Conservation (phyloP, 2,888 invertebrate genomes). For the Automeris io region DNA sequence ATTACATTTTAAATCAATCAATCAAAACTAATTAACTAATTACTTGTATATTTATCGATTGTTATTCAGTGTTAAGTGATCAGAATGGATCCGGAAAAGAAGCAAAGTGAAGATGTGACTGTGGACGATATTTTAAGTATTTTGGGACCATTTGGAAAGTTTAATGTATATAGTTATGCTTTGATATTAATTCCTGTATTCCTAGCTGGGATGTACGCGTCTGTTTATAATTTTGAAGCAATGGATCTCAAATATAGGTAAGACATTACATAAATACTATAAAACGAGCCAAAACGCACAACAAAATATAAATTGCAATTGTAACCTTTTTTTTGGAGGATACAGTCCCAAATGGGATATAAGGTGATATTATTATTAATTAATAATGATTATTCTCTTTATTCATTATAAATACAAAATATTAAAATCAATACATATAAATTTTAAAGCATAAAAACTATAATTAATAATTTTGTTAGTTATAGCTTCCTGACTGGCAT, state of each 20-base stretch:
- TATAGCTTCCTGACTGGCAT: too few relatives aligned
- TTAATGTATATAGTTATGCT: constrained; percentile 53
- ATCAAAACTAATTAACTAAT: constrained; percentile 2
- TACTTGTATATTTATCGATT: constrained; percentile 7
- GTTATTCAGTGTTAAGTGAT: constrained; percentile 11
- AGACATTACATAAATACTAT: too few relatives aligned
- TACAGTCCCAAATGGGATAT: too few relatives aligned
- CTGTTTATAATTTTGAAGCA: constrained; percentile 67
- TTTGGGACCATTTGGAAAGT: constrained; percentile 59
- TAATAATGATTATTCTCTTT: too few relatives aligned
- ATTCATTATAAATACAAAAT: too few relatives aligned
- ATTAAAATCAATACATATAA: too few relatives aligned
- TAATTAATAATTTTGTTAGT: too few relatives aligned
- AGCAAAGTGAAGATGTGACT: constrained; percentile 45
- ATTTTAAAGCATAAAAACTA: too few relatives aligned
- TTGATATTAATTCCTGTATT: constrained; percentile 62
- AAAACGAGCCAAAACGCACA: too few relatives aligned
- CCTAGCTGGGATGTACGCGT: constrained; percentile 63
- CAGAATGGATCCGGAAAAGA: constrained; percentile 64
- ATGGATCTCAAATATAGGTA: constrained; percentile 67
- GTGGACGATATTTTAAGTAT: constrained; percentile 63
- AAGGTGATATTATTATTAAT: too few relatives aligned
- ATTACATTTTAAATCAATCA: not conserved
- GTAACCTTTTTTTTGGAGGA: too few relatives aligned
- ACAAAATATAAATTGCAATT: too few relatives aligned